A percentile compares a stretch with the other conserved stretches of the same genome.
Conservation (phyloP, 2,888 invertebrate species). For the Drosophila colorata region DNA sequence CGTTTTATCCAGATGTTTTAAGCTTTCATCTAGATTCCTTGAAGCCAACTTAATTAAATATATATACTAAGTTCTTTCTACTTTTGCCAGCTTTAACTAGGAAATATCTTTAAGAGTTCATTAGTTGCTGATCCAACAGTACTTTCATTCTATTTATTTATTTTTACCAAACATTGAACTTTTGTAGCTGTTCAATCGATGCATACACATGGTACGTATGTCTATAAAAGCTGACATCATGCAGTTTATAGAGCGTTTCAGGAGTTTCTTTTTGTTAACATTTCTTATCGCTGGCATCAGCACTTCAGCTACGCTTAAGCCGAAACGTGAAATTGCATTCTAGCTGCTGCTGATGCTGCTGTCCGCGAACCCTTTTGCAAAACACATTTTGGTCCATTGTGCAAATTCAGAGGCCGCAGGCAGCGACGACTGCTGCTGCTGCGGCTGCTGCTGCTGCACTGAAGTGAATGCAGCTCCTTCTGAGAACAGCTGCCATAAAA, state of each 20-base stretch:
- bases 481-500: slow-evolving; percentile 77
- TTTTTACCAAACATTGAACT: slow-evolving; percentile 1
- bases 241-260: slow-evolving; percentile 30
- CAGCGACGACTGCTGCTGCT: slow-evolving; percentile 24
- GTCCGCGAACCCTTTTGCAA: slow-evolving; percentile 42
- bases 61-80: no score
- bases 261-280: slow-evolving; percentile 31
- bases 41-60: no score
- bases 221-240: slow-evolving; percentile 21
- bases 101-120: background rate
- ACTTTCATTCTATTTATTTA: background rate
- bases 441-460: slow-evolving; percentile 27
- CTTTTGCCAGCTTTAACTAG: no score
- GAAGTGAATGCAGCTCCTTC: slow-evolving; percentile 63
- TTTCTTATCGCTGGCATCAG: slow-evolving; percentile 53
- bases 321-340: slow-evolving; percentile 57
- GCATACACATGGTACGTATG: background rate
- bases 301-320: slow-evolving; percentile 45
- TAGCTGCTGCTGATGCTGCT: slow-evolving; percentile 20
- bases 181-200: slow-evolving; percentile 6
- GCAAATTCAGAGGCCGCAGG: slow-evolving; percentile 43
- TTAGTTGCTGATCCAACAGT: background rate
- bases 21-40: background rate
- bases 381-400: slow-evolving; percentile 47
- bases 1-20: no score